phyloP scores from a whole-genome alignment of 2,113 vertebrate genomes.

The Calypte anna region DNA sequence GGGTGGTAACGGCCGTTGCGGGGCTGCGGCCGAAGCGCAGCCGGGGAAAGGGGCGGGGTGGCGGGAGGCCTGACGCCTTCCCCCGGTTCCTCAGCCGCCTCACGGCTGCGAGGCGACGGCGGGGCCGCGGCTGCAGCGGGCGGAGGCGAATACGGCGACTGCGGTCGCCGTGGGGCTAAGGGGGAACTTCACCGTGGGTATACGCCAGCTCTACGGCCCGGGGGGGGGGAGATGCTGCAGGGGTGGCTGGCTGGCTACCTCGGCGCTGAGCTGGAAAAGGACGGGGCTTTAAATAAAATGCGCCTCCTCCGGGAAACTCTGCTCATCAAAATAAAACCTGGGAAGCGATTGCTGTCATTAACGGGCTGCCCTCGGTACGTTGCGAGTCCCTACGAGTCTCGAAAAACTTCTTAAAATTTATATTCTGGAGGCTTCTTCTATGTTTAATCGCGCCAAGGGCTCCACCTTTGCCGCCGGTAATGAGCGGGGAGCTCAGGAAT shows the following conservation, averaged over 20 bases:
- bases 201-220: background rate
- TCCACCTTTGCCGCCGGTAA: background rate
- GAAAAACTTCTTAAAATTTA: background rate
- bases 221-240: constrained; percentile 1
- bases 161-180: background rate
- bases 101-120: background rate
- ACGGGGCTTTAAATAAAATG: constrained; percentile 23
- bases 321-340: background rate
- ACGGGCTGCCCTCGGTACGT: accelerated
- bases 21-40: background rate
- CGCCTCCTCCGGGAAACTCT: background rate
- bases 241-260: background rate
- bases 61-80: background rate
- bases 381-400: accelerated
- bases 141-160: background rate
- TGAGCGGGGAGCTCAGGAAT: background rate
- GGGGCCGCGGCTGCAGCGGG: background rate
- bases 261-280: background rate
- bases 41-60: background rate
- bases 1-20: background rate
- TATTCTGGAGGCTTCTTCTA: accelerated
- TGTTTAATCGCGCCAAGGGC: background rate
- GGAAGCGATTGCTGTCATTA: background rate
- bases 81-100: background rate
- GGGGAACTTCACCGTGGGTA: background rate